Conservation (phyloP, 2,113 vertebrate genomes). For the Podocnemis expansa region DNA sequence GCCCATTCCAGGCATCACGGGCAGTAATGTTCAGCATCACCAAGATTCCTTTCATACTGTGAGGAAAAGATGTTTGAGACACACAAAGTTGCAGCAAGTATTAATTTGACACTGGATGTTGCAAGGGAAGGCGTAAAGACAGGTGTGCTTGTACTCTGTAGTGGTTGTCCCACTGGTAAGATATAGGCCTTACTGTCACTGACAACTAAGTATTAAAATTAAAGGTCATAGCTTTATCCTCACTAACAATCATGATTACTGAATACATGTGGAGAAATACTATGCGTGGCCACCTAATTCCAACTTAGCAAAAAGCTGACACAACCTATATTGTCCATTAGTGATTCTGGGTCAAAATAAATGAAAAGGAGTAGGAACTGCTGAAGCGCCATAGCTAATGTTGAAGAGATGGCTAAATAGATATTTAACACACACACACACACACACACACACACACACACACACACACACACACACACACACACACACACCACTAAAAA, state of each 20-base stretch:
- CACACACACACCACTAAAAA: no score
- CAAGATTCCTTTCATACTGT: background rate
- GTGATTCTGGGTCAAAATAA: background rate
- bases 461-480: no score
- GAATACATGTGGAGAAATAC: background rate
- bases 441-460: no score
- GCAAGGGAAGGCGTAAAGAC: background rate
- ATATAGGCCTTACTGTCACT: background rate
- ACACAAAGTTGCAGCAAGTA: background rate
- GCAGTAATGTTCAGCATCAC: background rate
- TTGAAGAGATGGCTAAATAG: background rate
- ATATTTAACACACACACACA: background rate
- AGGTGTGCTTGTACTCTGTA: background rate
- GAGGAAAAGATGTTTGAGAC: background rate
- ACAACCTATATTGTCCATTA: background rate
- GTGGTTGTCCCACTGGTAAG: background rate
- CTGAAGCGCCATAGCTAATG: background rate
- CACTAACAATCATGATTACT: background rate
- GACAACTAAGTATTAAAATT: background rate
- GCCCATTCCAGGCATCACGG: background rate
- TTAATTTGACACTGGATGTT: background rate
- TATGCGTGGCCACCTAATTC: background rate
- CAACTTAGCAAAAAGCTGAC: background rate
- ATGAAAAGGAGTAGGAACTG: background rate
- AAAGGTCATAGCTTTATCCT: background rate